These are phyloP conservation scores for Larimichthys polyactis DNA, from an alignment of 2,113 vertebrate species.

Conservation along the genomic window DNA sequence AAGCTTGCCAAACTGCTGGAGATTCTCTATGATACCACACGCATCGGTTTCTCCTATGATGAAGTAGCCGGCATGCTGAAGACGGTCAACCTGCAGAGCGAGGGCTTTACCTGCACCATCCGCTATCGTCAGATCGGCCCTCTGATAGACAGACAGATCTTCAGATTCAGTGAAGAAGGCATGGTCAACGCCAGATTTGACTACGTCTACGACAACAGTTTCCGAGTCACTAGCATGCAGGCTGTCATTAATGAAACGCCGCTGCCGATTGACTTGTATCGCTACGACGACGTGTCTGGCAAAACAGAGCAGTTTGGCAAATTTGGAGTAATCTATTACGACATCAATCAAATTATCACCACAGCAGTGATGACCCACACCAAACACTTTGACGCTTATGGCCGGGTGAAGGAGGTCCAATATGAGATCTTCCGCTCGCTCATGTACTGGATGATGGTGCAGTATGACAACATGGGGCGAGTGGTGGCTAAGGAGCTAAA, in stretches of 20 bases:
- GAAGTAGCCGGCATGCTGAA: slow-evolving; percentile 96
- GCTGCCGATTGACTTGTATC: slow-evolving; percentile 95
- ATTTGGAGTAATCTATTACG: slow-evolving; percentile 98
- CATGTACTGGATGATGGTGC: slow-evolving; percentile 99
- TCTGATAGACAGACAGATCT: slow-evolving; percentile 96
- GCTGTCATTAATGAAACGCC: slow-evolving; percentile 98
- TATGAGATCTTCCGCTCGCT: slow-evolving; percentile 98
- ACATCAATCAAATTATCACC: slow-evolving; percentile 99
- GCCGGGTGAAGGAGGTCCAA: slow-evolving; percentile 96
- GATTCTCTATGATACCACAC: slow-evolving; percentile 95
- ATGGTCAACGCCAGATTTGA: slow-evolving; percentile 99
- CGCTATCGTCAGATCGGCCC: slow-evolving; percentile 97
- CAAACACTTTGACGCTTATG: slow-evolving; percentile 97
- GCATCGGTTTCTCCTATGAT: slow-evolving; percentile 93
- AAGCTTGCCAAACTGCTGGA: slow-evolving; percentile 94
- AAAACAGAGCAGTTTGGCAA: slow-evolving; percentile 99
- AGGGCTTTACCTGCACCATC: slow-evolving; percentile 96
- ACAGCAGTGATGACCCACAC: slow-evolving; percentile 99
- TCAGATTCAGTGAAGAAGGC: slow-evolving; percentile 98
- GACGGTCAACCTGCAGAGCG: slow-evolving; percentile 94
- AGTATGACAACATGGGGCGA: slow-evolving; percentile 98
- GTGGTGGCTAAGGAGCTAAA: slow-evolving; percentile 97
- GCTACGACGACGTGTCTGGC: slow-evolving; percentile 96
- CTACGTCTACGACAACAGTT: slow-evolving; percentile 99
- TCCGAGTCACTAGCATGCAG: slow-evolving; percentile 99